A percentile compares a stretch with the other conserved stretches of the same genome.
Conservation (phyloP, 2,113 vertebrate species). For the Stercorarius parasiticus region DNA sequence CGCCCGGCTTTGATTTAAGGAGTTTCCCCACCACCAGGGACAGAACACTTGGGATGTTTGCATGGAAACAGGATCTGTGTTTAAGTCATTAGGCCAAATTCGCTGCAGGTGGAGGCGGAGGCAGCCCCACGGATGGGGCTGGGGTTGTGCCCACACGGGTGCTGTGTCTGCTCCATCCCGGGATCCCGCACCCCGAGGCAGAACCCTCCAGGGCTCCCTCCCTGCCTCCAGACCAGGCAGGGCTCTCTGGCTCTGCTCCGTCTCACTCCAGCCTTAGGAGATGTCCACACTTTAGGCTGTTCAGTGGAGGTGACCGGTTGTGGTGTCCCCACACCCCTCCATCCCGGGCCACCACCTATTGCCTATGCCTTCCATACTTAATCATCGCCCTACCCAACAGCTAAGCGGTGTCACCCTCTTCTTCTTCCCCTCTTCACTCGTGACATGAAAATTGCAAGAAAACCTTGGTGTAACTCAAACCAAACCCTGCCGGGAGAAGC, state of each 20-base stretch:
- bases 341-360: neutral
- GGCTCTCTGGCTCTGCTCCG: neutral
- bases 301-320: accelerated
- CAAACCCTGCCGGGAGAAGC: neutral
- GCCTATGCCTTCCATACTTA: neutral
- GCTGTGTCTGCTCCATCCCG: accelerated
- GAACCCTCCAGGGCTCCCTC: neutral
- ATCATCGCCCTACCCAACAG: accelerated
- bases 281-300: neutral
- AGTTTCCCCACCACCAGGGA: constrained; percentile 55
- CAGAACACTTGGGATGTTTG: constrained; percentile 49
- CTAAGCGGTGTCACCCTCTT: accelerated
- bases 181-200: neutral
- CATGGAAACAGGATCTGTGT: constrained; percentile 67
- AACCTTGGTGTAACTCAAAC: neutral
- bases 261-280: neutral
- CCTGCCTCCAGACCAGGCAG: neutral
- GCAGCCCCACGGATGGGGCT: neutral
- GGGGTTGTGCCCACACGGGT: neutral
- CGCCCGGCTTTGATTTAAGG: constrained; percentile 55
- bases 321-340: neutral
- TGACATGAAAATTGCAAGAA: neutral
- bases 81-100: constrained; percentile 67
- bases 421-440: neutral
- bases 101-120: constrained; percentile 57